These are phyloP conservation scores for Edolisoma coerulescens DNA, from an alignment of 2,113 vertebrate genomes.

Conservation along the genomic window DNA sequence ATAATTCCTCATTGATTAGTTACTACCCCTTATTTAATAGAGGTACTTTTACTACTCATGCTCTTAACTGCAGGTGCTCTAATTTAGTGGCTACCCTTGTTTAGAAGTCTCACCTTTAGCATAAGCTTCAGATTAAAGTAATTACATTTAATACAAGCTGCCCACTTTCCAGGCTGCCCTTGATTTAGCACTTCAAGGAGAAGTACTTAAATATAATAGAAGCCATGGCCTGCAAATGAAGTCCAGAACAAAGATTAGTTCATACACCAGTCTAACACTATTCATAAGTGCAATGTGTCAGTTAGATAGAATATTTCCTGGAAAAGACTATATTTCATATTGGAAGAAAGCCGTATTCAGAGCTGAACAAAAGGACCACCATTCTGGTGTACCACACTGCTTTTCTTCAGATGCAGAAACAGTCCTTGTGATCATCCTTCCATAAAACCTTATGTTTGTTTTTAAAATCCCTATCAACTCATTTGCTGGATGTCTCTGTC, in stretches of 20 bases:
- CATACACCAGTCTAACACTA: background rate
- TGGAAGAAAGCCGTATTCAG: background rate
- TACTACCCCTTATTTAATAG: background rate
- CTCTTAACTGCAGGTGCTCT: background rate
- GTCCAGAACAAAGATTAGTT: conserved; percentile 26
- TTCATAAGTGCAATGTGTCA: background rate
- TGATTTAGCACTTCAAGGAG: conserved; percentile 44
- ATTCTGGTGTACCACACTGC: too few relatives aligned
- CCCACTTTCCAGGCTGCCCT: background rate
- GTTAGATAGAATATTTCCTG: background rate
- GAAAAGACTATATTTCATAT: background rate
- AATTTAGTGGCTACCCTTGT: conserved; percentile 20
- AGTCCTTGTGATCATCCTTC: background rate
- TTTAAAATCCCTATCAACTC: background rate
- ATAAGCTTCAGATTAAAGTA: conserved; percentile 40
- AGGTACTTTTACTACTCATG: background rate
- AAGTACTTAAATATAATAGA: conserved; percentile 54
- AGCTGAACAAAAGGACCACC: background rate
- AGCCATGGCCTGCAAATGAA: conserved; percentile 10
- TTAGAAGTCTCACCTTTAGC: conserved; percentile 40
- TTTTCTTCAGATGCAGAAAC: background rate
- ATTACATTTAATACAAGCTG: conserved; percentile 38
- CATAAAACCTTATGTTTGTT: background rate
- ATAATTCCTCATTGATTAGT: background rate
- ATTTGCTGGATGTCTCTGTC: background rate